phyloP scores from a whole-genome alignment of 2,797 vertebrate species.

The Leptodactylus fallax region DNA sequence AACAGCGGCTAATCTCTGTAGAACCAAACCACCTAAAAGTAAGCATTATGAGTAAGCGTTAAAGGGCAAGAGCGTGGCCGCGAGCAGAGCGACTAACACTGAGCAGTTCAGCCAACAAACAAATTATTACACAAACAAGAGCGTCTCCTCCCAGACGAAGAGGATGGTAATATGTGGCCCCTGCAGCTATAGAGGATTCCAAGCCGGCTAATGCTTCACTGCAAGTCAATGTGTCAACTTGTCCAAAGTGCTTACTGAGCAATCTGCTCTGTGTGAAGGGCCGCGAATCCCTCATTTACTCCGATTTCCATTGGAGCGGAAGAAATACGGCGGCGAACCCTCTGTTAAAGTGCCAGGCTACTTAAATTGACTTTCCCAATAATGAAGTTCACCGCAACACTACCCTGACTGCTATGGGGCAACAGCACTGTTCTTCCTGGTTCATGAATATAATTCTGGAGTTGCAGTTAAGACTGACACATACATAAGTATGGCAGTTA shows the following conservation, averaged over 20 bases:
- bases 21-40: neutral
- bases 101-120: neutral
- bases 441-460: neutral
- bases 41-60: neutral
- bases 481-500: neutral
- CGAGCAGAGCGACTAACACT: neutral
- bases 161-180: neutral
- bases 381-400: neutral
- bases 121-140: constrained; percentile 11
- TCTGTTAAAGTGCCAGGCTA: neutral
- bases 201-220: neutral
- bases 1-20: constrained; percentile 49
- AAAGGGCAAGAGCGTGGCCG: neutral
- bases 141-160: neutral
- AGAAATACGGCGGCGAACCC: neutral
- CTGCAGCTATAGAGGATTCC: constrained; percentile 28
- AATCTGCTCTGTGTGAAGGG: neutral
- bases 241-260: neutral
- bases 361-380: neutral
- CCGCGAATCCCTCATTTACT: neutral
- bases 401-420: too few species aligned
- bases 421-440: too few species aligned
- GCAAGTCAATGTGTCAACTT: neutral
- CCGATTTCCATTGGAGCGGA: neutral
- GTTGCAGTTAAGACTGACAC: neutral